phyloP scores from a whole-genome alignment of 2,797 vertebrate genomes.

The Micromesistius poutassou region DNA sequence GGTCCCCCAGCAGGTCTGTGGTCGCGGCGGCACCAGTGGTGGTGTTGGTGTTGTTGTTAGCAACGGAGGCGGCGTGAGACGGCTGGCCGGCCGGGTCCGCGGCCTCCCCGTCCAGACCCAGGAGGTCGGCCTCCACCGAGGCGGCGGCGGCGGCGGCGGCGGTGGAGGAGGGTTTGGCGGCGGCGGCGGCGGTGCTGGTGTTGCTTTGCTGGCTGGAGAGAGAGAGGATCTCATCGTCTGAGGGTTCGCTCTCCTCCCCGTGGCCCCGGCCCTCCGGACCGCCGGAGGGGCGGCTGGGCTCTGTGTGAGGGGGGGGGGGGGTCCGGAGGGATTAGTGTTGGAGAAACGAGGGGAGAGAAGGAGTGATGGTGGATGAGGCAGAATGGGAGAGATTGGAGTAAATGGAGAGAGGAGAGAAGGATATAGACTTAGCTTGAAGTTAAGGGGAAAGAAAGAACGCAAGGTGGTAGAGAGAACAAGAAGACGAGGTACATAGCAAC shows the following conservation, averaged over 20 bases:
- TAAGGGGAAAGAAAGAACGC: background rate
- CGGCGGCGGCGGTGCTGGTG: slow-evolving; percentile 68
- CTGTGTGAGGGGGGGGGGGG: slow-evolving; percentile 44
- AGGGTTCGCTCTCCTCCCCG: slow-evolving; percentile 92
- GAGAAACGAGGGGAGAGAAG: background rate
- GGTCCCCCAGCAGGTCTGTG: slow-evolving; percentile 89
- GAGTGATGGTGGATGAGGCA: slow-evolving; percentile 4
- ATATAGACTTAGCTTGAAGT: background rate
- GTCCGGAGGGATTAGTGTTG: background rate
- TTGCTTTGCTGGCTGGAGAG: slow-evolving; percentile 92
- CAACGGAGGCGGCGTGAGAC: background rate
- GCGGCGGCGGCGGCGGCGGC: slow-evolving; percentile 49
- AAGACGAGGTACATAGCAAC: slow-evolving; percentile 20
- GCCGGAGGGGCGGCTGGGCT: slow-evolving; percentile 76
- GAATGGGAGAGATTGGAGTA: slow-evolving; percentile 13
- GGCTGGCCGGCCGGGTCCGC: slow-evolving; percentile 55
- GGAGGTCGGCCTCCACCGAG: slow-evolving; percentile 86
- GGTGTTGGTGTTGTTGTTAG: background rate
- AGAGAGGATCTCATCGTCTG: slow-evolving; percentile 96
- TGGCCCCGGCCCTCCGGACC: slow-evolving; percentile 82
- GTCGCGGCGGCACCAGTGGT: slow-evolving; percentile 75
- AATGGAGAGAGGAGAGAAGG: background rate
- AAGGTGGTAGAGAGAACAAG: background rate
- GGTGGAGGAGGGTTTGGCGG: slow-evolving; percentile 66
- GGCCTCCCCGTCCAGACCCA: slow-evolving; percentile 83